Evolutionary conservation across 1,140 invertebrate species (phyloP), one percentile per base, ranked within the genome.

Genomic region (Zelostemma sp.): DNA sequence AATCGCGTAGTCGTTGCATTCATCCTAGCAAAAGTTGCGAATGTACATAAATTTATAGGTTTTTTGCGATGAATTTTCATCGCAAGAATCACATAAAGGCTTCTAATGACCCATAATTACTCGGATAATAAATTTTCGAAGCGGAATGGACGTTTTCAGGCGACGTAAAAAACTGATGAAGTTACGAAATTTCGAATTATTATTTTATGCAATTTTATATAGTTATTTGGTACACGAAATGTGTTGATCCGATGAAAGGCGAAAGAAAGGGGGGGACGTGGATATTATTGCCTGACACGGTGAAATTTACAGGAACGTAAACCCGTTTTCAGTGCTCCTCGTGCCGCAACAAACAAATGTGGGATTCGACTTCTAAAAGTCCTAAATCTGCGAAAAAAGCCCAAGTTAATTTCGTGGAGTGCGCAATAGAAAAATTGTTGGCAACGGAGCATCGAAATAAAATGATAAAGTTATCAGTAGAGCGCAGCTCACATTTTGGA

Each of bases 231-330:
- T 8, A 25, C 8, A 25, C 3, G 21, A 25, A 25, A 25, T 25
- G 21, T 25, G 21, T 66, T 68, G 68, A 73, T 62, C 66, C 68
- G 25, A 46, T 58, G 62, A 68, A 58, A 53, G 61, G 58, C 54
- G 50, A 66, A 25, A 68, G 50, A 73, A 61, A 65, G 62, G 70
- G 68, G 54, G 65, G 15, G 40, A 63, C 61, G 68, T 54, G 61
- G 70, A 55, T 64, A 64, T 65, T 61, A 68, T 72, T 72, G 61
- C 61, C 64, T 61, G 14, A 61, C 49, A 60, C 48, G 69, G 63
- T 68, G 70, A 72, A 72, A 72, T 72, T 72, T 65, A 68, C 70
- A 65, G 61, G 61, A 61, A 72, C 70, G 70, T 68, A 72, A 72
- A 68, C 53, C 57, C 57, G 69, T 67, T 67, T 64, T 55, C 47